Percentiles rank a stretch among this genome's conserved stretches.
Conservation (phyloP, 2,113 vertebrate species). For the Amazona guildingii region DNA sequence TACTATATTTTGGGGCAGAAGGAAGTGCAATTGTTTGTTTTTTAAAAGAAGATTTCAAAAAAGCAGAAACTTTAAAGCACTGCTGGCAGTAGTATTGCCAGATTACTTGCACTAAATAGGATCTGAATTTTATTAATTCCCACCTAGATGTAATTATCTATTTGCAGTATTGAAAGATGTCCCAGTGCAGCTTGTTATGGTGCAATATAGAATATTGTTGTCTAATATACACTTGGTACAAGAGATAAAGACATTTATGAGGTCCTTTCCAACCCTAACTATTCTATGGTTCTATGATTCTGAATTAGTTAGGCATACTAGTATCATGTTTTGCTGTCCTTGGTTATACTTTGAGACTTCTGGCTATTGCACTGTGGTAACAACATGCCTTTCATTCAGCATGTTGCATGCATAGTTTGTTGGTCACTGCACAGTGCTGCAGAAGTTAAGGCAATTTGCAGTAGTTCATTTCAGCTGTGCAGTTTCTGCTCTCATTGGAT, state of each 20-base stretch:
- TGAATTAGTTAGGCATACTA: not conserved
- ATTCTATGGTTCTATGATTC: not conserved
- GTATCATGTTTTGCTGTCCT: not conserved
- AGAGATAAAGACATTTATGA: not conserved
- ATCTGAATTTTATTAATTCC: not conserved
- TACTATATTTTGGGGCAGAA: not conserved
- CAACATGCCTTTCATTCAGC: not conserved
- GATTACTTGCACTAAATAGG: not conserved
- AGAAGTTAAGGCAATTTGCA: not conserved
- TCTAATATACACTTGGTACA: not conserved
- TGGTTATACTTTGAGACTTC: not conserved
- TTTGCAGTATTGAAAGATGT: not conserved
- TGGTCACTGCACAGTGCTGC: not conserved
- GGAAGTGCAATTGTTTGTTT: not conserved
- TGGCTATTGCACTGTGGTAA: not conserved
- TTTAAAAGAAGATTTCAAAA: not conserved
- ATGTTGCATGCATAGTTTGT: fast-evolving
- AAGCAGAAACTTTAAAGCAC: not conserved
- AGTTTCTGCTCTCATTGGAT: not conserved
- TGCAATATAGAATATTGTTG: not conserved
- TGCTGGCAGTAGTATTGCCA: not conserved
- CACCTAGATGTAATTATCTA: not conserved
- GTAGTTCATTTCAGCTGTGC: not conserved
- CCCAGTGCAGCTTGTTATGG: not conserved
- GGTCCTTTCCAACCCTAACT: too few species aligned